Conservation (phyloP, 2,888 invertebrate species). For the Priocnemis perturbator region DNA sequence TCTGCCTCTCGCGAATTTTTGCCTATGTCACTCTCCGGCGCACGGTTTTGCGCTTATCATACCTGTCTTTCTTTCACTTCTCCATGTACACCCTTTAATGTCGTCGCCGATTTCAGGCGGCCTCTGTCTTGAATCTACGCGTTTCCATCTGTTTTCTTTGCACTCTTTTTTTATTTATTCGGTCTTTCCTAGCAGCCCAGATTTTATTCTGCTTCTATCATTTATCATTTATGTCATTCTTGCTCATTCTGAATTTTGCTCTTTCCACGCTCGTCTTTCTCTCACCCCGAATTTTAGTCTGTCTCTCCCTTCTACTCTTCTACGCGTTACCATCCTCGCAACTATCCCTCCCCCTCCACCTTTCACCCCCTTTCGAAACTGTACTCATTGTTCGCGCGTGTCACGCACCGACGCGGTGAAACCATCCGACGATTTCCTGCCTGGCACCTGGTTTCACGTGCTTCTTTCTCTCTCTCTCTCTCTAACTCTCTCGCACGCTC, state of each 20-base stretch:
- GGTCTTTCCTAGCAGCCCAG: too few species aligned
- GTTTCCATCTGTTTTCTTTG: too few species aligned
- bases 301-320: constrained; percentile 6
- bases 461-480: constrained; percentile 44
- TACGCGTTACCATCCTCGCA: constrained; percentile 20
- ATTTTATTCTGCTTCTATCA: too few species aligned
- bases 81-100: constrained; percentile 9
- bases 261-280: constrained; percentile 14
- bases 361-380: constrained; percentile 50
- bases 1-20: too few species aligned
- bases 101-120: too few species aligned
- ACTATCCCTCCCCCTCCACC: constrained; percentile 19
- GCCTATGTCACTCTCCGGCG: too few species aligned
- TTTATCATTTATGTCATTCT: not conserved
- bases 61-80: constrained; percentile 15
- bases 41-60: too few species aligned
- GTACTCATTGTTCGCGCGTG: constrained; percentile 69
- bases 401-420: constrained; percentile 68
- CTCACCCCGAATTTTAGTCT: constrained; percentile 11
- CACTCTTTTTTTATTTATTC: too few species aligned
- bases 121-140: too few species aligned
- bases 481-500: constrained; percentile 9
- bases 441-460: constrained; percentile 65
- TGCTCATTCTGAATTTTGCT: constrained; percentile 23
- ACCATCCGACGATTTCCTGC: constrained; percentile 68